Conservation (phyloP, 2,797 vertebrate species). For the Enteromius unitaeniatus region DNA sequence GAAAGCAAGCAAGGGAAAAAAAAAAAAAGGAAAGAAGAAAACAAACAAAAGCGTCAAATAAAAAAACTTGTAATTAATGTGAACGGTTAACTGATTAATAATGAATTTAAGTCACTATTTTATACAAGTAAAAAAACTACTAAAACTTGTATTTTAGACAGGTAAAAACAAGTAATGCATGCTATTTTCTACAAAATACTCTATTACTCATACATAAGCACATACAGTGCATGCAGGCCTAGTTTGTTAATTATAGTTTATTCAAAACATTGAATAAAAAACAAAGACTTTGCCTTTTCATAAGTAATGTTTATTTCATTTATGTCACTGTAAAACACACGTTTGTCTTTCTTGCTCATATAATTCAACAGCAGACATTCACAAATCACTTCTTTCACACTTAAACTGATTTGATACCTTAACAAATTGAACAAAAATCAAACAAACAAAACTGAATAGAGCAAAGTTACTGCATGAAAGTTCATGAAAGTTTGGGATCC, state of each 20-base stretch:
- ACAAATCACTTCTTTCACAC: not conserved
- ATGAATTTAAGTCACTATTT: not conserved
- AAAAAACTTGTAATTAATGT: not conserved
- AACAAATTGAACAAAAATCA: not conserved
- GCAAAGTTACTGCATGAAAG: too few species aligned
- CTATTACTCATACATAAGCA: not conserved
- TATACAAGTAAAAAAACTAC: not conserved
- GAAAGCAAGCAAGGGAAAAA: not conserved
- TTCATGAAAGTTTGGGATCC: not conserved
- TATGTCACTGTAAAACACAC: conserved; percentile 35
- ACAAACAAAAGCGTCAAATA: not conserved
- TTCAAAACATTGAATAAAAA: not conserved
- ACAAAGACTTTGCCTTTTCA: conserved; percentile 4
- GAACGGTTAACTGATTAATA: not conserved
- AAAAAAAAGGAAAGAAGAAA: not conserved
- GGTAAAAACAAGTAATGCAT: not conserved
- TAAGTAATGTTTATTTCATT: conserved; percentile 17
- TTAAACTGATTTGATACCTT: not conserved
- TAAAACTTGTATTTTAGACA: not conserved
- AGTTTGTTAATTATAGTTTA: not conserved
- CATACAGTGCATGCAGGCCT: not conserved
- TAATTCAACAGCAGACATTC: conserved; percentile 13
- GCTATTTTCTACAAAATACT: not conserved
- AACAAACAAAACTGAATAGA: too few species aligned
- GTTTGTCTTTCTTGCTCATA: conserved; percentile 17